phyloP scores from a whole-genome alignment of 2,888 invertebrate species.

The Danaus chrysippus region DNA sequence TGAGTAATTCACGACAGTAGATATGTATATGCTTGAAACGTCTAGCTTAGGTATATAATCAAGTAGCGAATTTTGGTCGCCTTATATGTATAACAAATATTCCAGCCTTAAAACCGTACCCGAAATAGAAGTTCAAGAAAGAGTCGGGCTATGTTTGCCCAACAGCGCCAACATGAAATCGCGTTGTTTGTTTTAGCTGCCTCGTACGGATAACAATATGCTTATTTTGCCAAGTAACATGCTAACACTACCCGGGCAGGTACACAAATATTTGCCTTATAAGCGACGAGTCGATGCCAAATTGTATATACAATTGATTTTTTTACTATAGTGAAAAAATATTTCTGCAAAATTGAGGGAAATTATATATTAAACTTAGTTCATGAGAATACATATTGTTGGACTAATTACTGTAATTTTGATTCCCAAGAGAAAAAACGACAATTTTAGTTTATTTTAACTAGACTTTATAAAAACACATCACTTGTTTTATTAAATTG shows the following conservation, averaged over 20 bases:
- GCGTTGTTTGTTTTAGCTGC: conserved; percentile 17
- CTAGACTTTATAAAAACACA: no score
- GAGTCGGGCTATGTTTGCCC: conserved; percentile 1
- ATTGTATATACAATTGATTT: conserved; percentile 8
- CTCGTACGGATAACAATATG: conserved; percentile 21
- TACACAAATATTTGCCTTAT: conserved; percentile 21
- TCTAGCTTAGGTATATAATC: not conserved
- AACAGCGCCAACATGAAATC: conserved; percentile 5
- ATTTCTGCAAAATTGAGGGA: not conserved
- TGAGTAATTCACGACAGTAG: no score
- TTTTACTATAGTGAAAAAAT: not conserved
- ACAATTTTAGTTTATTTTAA: no score
- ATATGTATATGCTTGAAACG: no score
- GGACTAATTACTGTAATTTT: no score
- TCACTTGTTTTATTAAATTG: no score
- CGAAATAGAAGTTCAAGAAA: conserved; percentile 6
- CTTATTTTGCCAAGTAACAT: conserved; percentile 23
- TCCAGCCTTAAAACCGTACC: not conserved
- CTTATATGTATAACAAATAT: not conserved
- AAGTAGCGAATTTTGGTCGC: not conserved
- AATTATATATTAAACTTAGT: no score
- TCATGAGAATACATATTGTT: no score
- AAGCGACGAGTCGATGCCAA: conserved; percentile 15
- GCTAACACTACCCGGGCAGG: conserved; percentile 20
- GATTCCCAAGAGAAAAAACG: no score